These are phyloP conservation scores for Xestia c-nigrum DNA, from an alignment of 2,888 invertebrate genomes.

Conservation along the genomic window DNA sequence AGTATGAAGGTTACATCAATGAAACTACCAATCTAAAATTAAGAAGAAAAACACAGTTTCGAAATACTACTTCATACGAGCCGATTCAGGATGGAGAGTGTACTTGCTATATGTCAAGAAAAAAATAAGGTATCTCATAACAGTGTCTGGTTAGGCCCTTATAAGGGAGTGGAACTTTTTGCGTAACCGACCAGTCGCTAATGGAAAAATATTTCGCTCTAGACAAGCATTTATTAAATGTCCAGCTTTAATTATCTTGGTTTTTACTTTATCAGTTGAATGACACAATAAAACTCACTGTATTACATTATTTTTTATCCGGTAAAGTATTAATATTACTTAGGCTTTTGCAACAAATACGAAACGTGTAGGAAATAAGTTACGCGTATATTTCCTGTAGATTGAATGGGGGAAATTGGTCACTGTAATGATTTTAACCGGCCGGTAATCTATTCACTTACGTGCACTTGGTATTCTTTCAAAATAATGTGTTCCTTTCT, in stretches of 20 bases:
- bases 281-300: constrained; percentile 27
- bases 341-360: constrained; percentile 37
- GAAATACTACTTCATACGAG: constrained; percentile 38
- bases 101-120: constrained; percentile 25
- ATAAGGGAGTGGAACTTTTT: constrained; percentile 57
- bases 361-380: constrained; percentile 44
- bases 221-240: constrained; percentile 49
- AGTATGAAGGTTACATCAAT: constrained; percentile 9
- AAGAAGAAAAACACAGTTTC: constrained; percentile 24
- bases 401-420: constrained; percentile 42
- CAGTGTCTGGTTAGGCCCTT: constrained; percentile 39
- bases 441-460: constrained; percentile 44
- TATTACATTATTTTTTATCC: constrained; percentile 32
- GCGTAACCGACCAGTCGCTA: constrained; percentile 61
- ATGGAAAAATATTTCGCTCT: constrained; percentile 55
- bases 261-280: constrained; percentile 46
- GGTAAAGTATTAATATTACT: constrained; percentile 14
- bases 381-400: constrained; percentile 47
- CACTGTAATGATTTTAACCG: constrained; percentile 38
- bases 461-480: constrained; percentile 8
- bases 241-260: constrained; percentile 31
- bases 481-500: constrained; percentile 11
- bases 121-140: constrained; percentile 53
- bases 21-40: constrained; percentile 19
- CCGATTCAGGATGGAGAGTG: constrained; percentile 36